Base-by-base conservation (phyloP, 2,797 vertebrate species). In the Eulemur albifrons region DNA sequence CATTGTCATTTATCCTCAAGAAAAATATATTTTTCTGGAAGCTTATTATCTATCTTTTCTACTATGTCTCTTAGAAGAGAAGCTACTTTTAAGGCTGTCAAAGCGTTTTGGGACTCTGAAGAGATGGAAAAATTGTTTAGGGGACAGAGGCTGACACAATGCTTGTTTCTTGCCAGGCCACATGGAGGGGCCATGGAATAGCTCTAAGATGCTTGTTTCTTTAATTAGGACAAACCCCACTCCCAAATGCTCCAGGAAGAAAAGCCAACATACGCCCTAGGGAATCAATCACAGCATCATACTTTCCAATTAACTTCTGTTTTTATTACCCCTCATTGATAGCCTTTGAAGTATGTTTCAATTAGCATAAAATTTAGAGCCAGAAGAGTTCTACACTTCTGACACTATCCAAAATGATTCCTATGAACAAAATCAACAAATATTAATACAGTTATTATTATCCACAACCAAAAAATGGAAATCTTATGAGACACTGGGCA, bases 301-400 rank as follows among this genome's bases (percentile, higher is more conserved):
- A n/a, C 43, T 88, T 93, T 93, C 85, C 90, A 94, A 67, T 90
- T 97, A 96, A 75, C 43, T 82, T 93, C 30, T 23, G 17, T 84
- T 84, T 94, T 87, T 87, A 87, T 96, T 96, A 83, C 32, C 17
- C 25, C 5, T 96, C 79, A 86, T 20, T 57, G 85, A 67, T 87
- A 83, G 40, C 25, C 93, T 97, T 97, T 96, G 88, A 96, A 94
- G 79, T 93, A 79, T 67, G 69, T 80, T 91, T 90, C 73, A 83
- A 69, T 96, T 94, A 95, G 90, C 63, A 76, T 84, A 81, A 80
- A 87, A 88, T 80, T 80, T 83, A 73, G 63, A 92, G 75, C 30
- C 32, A 61, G 72, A 77, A 48, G 27, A 61, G 75, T 70, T 86
- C 63, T 65, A n/a, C 61, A 43, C 32, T 84, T 90, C n/a, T 92